Base-by-base conservation (phyloP, 2,888 invertebrate species). In the Euzophera pinguis region DNA sequence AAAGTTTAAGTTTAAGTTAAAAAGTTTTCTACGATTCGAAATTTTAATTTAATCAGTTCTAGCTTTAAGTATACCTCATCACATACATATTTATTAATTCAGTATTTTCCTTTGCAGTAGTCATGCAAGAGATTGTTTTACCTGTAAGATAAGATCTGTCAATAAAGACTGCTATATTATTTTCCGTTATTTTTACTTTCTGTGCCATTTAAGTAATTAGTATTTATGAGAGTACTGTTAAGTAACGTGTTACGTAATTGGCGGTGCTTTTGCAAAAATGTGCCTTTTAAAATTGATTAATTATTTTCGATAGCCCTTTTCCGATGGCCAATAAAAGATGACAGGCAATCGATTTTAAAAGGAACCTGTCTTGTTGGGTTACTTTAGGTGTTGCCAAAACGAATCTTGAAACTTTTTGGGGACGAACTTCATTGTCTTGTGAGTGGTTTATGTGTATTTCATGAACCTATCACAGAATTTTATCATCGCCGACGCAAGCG, bases 111-210 rank as follows among this genome's bases (percentile, higher is more conserved):
- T 56, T 53, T 74, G 71, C 72, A 62, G 67, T 75, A 65, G 63
- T 64, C 63, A 64, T 67, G 63, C 56, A 57, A 69, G 66, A 63
- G 56, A 66, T 67, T 63, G 59, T 67, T 71, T 67, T 75, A 73
- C 72, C 70, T 77, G 73, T 78, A 78, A 74, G 69, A 74, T 78
- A 78, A 74, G 69, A 74, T 76, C 69, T 76, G 73, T 81, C 74
- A 88, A 76, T 88, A 88, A 86, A 88, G 84, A 84, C 84, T 85
- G 81, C 73, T 80, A 63, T 72, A 67, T 67, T 72, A 70, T 64
- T 69, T 65, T 62, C 38, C 47, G 41, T 47, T 55, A 58, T 59
- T 67, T 57, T 58, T 58, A 62, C 51, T 54, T 59, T 53, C 42
- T 43, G 14, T 27, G 7, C 22, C 34, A 22, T 14, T 49, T 37